These are phyloP conservation scores for Ophioderma brevispina DNA, from an alignment of 35 echinoderm and acorn worm species.

Conservation along the genomic window DNA sequence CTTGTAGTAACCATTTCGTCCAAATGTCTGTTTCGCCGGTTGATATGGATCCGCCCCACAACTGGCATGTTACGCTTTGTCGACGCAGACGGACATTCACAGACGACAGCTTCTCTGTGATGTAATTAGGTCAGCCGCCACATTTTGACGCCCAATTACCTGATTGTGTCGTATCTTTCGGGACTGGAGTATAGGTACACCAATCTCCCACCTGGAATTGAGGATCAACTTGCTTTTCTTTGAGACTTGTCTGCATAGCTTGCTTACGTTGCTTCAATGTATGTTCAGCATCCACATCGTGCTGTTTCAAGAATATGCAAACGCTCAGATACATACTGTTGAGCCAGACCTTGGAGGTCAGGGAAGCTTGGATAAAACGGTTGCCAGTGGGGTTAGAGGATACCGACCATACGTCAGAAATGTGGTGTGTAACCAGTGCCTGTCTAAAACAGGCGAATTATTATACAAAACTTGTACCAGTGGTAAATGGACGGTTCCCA, in stretches of 20 bases:
- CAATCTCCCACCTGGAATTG: neutral
- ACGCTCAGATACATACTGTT: constrained; percentile 12
- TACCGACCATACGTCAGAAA: constrained; percentile 13
- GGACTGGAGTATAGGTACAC: constrained; percentile 31
- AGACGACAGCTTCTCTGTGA: too few species aligned
- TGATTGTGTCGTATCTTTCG: neutral
- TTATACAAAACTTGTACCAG: constrained; percentile 41
- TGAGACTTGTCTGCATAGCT: neutral
- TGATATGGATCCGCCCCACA: too few species aligned
- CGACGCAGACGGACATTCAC: too few species aligned
- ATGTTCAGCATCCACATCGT: neutral
- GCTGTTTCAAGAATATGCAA: constrained; percentile 2
- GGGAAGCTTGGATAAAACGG: neutral
- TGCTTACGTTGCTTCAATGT: neutral
- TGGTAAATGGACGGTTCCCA: constrained; percentile 21
- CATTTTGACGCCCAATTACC: constrained; percentile 22
- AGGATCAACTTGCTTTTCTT: neutral
- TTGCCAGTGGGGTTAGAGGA: constrained; percentile 2
- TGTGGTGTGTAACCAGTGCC: constrained; percentile 35
- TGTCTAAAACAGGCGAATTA: constrained; percentile 46
- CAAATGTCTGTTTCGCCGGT: too few species aligned
- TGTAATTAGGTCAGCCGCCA: constrained; percentile 15
- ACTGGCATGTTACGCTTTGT: too few species aligned
- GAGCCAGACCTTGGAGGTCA: constrained; percentile 8
- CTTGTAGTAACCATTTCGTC: too few species aligned